Evolutionary conservation across 2,113 vertebrate genomes (phyloP).

Genomic region (Vidua macroura): DNA sequence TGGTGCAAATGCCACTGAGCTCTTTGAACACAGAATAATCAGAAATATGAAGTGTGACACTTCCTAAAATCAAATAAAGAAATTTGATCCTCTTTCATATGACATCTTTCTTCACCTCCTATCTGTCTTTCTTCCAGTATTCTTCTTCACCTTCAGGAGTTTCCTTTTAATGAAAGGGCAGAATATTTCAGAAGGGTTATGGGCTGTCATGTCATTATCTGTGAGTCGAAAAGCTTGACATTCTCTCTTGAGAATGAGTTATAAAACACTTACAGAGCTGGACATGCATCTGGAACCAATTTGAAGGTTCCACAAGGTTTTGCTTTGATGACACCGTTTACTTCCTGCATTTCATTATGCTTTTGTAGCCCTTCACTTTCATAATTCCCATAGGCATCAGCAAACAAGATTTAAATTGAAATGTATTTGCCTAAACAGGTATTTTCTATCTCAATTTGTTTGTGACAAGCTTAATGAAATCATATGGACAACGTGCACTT

Average conservation of each 20-base stretch:
- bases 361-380: slow-evolving; percentile 1
- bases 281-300: background rate
- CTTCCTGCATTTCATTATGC: background rate
- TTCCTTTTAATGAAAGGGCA: background rate
- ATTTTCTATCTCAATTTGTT: slow-evolving; percentile 47
- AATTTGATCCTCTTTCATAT: background rate
- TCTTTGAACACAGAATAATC: background rate
- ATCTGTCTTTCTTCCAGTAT: background rate
- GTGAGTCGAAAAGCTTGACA: background rate
- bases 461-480: slow-evolving; percentile 19
- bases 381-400: background rate
- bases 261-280: background rate
- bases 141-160: background rate
- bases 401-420: slow-evolving; percentile 41
- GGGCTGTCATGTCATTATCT: background rate
- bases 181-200: background rate
- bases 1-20: background rate
- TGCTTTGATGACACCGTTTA: background rate
- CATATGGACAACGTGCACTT: background rate
- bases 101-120: background rate
- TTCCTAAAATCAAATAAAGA: background rate
- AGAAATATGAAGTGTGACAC: background rate
- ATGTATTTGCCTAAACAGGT: slow-evolving; percentile 4
- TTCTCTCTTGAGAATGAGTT: background rate
- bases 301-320: slow-evolving; percentile 5